phyloP scores from a whole-genome alignment of 1,140 invertebrate species.

The Aplysia californica region DNA sequence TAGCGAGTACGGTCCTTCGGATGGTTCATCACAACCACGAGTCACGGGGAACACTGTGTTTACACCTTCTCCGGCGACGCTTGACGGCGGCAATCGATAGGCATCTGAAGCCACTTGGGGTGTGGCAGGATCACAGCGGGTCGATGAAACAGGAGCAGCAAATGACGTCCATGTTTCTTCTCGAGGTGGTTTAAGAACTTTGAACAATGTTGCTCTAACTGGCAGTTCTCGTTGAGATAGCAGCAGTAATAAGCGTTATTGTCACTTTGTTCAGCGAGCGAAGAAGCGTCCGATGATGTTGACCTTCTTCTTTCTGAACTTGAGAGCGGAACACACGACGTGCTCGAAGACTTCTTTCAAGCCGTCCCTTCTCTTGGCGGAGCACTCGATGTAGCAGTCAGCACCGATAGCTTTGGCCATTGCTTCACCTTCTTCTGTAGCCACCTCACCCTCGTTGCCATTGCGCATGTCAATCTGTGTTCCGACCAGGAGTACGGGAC shows the following conservation, averaged over 20 bases:
- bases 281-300: conserved; percentile 50
- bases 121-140: not conserved
- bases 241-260: not conserved
- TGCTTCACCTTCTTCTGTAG: conserved; percentile 78
- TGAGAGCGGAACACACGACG: conserved; percentile 81
- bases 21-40: no score
- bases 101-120: not conserved
- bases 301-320: conserved; percentile 48
- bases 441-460: conserved; percentile 79
- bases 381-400: conserved; percentile 91
- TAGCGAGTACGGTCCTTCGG: no score
- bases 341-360: conserved; percentile 92
- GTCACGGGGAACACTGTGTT: no score
- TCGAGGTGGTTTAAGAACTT: not conserved
- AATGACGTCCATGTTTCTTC: not conserved
- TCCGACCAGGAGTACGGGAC: conserved; percentile 85
- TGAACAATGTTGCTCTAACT: not conserved
- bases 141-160: not conserved
- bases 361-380: conserved; percentile 88
- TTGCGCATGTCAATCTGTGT: conserved; percentile 59
- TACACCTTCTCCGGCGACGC: no score
- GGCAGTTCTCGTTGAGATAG: no score
- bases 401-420: conserved; percentile 78
- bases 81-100: not conserved
- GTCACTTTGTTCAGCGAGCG: conserved; percentile 31